These are phyloP conservation scores for Bombus waltoni DNA, from an alignment of 1,140 invertebrate genomes.

Conservation along the genomic window DNA sequence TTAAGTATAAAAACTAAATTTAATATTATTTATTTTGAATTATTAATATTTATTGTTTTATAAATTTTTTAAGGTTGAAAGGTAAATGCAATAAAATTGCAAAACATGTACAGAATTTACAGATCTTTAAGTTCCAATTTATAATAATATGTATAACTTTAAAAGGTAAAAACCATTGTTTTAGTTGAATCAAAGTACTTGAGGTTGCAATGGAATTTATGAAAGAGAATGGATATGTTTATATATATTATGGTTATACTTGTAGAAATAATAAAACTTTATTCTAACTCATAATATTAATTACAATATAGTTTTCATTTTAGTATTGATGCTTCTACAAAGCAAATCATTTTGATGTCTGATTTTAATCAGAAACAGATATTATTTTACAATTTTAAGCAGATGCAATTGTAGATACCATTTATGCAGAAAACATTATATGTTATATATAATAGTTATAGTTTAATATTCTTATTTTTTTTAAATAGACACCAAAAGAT, in stretches of 20 bases:
- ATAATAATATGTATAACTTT: conserved; percentile 62
- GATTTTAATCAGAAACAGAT: conserved; percentile 59
- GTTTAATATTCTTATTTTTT: neutral
- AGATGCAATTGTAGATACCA: conserved; percentile 26
- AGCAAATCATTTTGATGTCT: conserved; percentile 56
- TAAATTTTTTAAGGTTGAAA: conserved; percentile 70
- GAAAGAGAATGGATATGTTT: conserved; percentile 55
- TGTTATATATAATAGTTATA: conserved; percentile 12
- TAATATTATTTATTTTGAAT: neutral
- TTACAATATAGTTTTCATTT: conserved; percentile 54
- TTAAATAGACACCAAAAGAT: conserved; percentile 32
- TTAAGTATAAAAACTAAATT: neutral
- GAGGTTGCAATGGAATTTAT: conserved; percentile 56
- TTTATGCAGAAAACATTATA: conserved; percentile 25
- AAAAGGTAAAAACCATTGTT: conserved; percentile 38
- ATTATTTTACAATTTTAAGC: conserved; percentile 54
- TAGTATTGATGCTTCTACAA: conserved; percentile 35
- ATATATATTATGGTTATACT: neutral
- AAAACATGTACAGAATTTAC: conserved; percentile 30
- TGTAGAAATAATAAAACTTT: neutral
- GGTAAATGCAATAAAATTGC: conserved; percentile 66
- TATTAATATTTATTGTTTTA: neutral
- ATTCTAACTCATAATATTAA: neutral
- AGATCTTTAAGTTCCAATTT: conserved; percentile 57
- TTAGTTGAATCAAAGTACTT: conserved; percentile 68